A percentile compares a stretch with the other conserved stretches of the same genome.
phyloP scores from a whole-genome alignment of 1,140 invertebrate species.

The Oedothorax gibbosus region DNA sequence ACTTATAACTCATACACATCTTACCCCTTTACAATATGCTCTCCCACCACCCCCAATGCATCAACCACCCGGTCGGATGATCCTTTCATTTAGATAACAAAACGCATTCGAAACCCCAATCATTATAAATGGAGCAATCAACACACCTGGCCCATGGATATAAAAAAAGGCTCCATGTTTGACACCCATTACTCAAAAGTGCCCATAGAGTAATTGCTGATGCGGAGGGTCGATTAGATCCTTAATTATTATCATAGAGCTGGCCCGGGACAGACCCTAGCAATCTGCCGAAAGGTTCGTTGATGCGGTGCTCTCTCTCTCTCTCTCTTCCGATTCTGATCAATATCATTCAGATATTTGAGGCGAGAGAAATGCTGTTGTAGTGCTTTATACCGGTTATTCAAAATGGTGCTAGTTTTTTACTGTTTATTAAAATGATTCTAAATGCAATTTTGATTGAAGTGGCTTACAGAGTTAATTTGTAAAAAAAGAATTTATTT shows the following conservation, averaged over 20 bases:
- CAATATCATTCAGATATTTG: too few species aligned
- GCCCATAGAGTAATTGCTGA: conserved; percentile 57
- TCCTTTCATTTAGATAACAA: conserved; percentile 30
- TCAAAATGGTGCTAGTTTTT: too few species aligned
- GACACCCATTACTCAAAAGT: conserved; percentile 54
- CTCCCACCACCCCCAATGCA: conserved; percentile 4
- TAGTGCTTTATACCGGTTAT: too few species aligned
- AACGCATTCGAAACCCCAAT: conserved; percentile 28
- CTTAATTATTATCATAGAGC: conserved; percentile 52
- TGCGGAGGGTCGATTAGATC: conserved; percentile 41
- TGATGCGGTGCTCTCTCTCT: too few species aligned
- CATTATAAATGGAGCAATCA: conserved; percentile 49
- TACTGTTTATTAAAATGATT: too few species aligned
- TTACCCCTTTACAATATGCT: conserved; percentile 7
- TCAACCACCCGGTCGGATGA: conserved; percentile 25
- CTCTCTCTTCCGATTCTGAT: too few species aligned
- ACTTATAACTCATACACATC: not conserved
- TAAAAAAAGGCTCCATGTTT: conserved; percentile 13
- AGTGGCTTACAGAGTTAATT: too few species aligned
- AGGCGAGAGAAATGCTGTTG: too few species aligned
- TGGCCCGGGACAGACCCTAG: conserved; percentile 25
- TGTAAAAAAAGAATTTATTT: too few species aligned
- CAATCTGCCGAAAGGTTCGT: conserved; percentile 7
- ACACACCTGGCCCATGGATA: conserved; percentile 2
- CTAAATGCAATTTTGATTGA: too few species aligned